Evolutionary conservation across 2,888 invertebrate genomes (phyloP).

Genomic region (Brachyptera risi): DNA sequence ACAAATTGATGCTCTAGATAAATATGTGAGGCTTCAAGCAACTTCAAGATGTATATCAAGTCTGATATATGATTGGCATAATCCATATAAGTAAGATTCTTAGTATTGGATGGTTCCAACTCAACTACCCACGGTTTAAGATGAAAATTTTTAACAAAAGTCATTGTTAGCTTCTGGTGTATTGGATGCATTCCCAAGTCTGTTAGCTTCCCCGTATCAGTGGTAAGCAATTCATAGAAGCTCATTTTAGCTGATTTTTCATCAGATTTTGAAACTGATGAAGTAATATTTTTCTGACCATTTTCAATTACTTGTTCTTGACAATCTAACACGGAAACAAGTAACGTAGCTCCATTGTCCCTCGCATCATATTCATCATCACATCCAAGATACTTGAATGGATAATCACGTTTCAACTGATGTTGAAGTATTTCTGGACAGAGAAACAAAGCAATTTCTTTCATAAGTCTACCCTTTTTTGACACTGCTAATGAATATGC

Average conservation of each 20-base stretch:
- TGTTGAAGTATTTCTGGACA: no score
- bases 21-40: conserved; percentile 34
- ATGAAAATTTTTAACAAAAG: conserved; percentile 32
- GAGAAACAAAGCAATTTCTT: conserved; percentile 31
- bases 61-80: no score
- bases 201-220: conserved; percentile 30
- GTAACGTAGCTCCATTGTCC: no score
- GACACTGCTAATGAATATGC: conserved; percentile 29
- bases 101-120: no score
- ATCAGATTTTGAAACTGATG: not conserved
- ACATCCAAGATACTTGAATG: no score
- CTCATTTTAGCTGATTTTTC: not conserved
- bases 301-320: no score
- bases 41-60: conserved; percentile 32
- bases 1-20: no score
- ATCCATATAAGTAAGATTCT: not conserved
- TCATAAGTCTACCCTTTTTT: conserved; percentile 25
- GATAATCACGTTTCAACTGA: no score
- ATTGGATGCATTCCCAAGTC: conserved; percentile 31
- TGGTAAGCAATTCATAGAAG: conserved; percentile 30
- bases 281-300: no score
- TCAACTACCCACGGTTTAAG: conserved; percentile 31
- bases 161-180: conserved; percentile 28
- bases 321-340: no score
- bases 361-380: no score